Base-by-base conservation (phyloP, 2,113 vertebrate species). In the Xiphophorus couchianus region DNA sequence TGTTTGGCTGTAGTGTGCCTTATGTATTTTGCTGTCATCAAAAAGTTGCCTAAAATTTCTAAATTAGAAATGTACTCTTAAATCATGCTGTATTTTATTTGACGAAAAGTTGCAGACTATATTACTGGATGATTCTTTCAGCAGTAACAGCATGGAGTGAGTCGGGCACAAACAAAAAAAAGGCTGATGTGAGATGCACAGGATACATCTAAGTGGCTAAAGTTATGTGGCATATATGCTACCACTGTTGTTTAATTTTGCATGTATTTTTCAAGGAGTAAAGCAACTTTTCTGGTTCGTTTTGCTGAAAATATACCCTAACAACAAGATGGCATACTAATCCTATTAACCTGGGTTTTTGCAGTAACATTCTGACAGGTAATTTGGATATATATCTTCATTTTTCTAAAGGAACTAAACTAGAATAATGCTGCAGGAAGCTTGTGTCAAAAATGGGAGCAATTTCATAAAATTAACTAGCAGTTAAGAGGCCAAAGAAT, bases 1-100 rank as follows among this genome's bases (percentile, higher is more conserved):
- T 73, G 58, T 64, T 48, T 71, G 65, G 77, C 25, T 77, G 60
- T 79, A 66, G 54, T 74, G 29, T 73, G 28, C 54, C 73, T 69
- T 80, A 31, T 74, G 68, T 51, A 62, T 75, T 65, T 60, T 63
- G 54, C 77, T 81, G 44, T 72, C 33, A 63, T 54, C n/a, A 25
- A 5, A 65, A 42, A 73, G 17, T 48, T 15, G 14, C 42, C 44
- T 17, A n/a, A n/a, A 25, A n/a, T 58, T 11, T 64, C 17, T 33
- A 1, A n/a, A 22, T 15, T 33, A 22, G 29, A 30, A 30, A 64
- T 10, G 62, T 10, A 51, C 33, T 22, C 13, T 70, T 14, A 48
- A 58, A 58, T 58, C 51, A 58, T 1, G 22, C 51, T 58, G 51
- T n/a, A 58, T 11, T 58, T 58, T 2, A 58, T 58, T 58, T 9